Conservation (phyloP, 1,140 invertebrate species). For the Myzus persicae region DNA sequence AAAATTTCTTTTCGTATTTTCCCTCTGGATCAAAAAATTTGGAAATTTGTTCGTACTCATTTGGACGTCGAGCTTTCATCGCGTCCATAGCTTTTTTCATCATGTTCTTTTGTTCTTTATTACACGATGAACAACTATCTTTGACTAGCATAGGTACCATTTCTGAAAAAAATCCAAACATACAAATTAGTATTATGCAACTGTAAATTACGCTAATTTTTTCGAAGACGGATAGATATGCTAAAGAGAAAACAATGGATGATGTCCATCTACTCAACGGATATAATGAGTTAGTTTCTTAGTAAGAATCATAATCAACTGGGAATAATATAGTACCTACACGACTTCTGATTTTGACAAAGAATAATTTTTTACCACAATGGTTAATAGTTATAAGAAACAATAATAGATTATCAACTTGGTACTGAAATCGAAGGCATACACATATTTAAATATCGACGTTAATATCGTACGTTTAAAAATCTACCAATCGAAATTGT, state of each 20-base stretch:
- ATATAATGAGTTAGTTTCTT: not conserved
- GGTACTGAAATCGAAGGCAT: too few species aligned
- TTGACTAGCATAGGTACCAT: not conserved
- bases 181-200: not conserved
- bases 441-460: too few species aligned
- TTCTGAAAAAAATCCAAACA: not conserved
- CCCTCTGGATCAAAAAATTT: conserved; percentile 16
- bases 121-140: not conserved
- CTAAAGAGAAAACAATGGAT: not conserved
- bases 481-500: not conserved
- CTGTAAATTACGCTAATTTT: not conserved
- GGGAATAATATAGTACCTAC: not conserved
- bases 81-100: not conserved
- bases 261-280: not conserved
- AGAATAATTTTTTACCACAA: too few species aligned
- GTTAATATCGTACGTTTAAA: not conserved
- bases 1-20: not conserved
- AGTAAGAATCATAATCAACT: not conserved
- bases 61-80: not conserved
- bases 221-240: not conserved
- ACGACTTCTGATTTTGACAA: too few species aligned
- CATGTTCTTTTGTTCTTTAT: not conserved
- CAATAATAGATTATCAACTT: too few species aligned
- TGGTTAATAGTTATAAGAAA: too few species aligned
- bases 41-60: not conserved